Percentiles rank a stretch among this genome's conserved stretches.
These are phyloP conservation scores for Asarcornis scutulata DNA, from an alignment of 2,113 vertebrate genomes.

Conservation along the genomic window DNA sequence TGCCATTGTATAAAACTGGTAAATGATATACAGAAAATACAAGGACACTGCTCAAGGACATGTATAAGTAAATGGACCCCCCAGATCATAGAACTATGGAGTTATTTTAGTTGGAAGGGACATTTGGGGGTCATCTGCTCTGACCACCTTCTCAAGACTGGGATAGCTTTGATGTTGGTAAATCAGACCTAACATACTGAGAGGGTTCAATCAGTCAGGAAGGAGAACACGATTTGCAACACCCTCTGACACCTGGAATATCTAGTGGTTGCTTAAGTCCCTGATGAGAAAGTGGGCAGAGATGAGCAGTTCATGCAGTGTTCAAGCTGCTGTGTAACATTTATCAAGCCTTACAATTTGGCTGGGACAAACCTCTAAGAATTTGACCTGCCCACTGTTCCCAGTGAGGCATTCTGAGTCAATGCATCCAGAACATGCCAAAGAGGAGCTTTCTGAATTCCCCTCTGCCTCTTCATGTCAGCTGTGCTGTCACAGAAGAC, in stretches of 20 bases:
- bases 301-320: background rate
- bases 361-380: background rate
- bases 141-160: background rate
- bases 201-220: background rate
- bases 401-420: background rate
- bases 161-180: background rate
- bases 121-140: background rate
- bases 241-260: background rate
- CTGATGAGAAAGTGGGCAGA: background rate
- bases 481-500: background rate
- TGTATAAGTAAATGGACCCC: background rate
- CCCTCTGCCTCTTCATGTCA: background rate
- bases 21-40: background rate
- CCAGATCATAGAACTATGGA: background rate
- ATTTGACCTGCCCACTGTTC: background rate
- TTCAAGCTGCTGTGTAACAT: background rate
- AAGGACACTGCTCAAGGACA: background rate
- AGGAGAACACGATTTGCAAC: background rate
- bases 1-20: background rate
- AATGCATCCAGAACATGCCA: background rate
- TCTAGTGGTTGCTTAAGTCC: background rate
- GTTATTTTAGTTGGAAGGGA: background rate
- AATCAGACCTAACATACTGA: rapidly evolving
- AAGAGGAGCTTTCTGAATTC: background rate
- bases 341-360: background rate